A percentile compares a stretch with the other conserved stretches of the same genome.
Conservation (phyloP, 2,113 vertebrate species). For the Psilopsiagon aurifrons region DNA sequence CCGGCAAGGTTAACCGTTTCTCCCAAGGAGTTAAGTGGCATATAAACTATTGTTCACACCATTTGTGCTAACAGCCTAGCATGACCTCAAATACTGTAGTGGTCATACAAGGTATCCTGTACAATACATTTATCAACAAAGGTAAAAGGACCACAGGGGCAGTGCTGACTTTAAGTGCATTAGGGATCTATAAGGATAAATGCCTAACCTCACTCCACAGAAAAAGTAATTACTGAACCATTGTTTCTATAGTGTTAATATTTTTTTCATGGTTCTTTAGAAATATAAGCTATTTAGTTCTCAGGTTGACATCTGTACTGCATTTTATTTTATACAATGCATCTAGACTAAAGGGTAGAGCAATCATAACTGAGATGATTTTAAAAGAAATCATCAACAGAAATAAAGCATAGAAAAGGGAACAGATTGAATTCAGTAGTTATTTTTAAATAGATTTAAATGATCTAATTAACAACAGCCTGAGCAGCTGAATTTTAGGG, state of each 20-base stretch:
- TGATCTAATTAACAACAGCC: slow-evolving; percentile 68
- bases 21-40: slow-evolving; percentile 85
- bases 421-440: slow-evolving; percentile 51
- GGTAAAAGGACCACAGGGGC: slow-evolving; percentile 77
- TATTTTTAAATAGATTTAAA: slow-evolving; percentile 69
- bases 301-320: slow-evolving; percentile 75
- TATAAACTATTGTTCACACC: slow-evolving; percentile 85
- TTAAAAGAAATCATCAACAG: slow-evolving; percentile 70
- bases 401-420: slow-evolving; percentile 62
- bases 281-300: slow-evolving; percentile 80
- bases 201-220: slow-evolving; percentile 75
- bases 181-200: slow-evolving; percentile 81
- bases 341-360: slow-evolving; percentile 61
- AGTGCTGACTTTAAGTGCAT: slow-evolving; percentile 77
- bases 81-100: slow-evolving; percentile 77
- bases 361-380: slow-evolving; percentile 67
- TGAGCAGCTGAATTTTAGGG: slow-evolving; percentile 62
- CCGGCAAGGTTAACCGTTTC: slow-evolving; percentile 83
- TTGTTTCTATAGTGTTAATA: slow-evolving; percentile 81
- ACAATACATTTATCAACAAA: slow-evolving; percentile 82
- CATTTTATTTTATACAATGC: slow-evolving; percentile 79
- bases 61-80: slow-evolving; percentile 80
- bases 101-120: slow-evolving; percentile 73
- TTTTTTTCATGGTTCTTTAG: slow-evolving; percentile 79
- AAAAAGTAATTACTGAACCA: slow-evolving; percentile 81